A percentile compares a stretch with the other conserved stretches of the same genome.
Conservation (phyloP, 2,797 vertebrate species). For the Pseudocheirus occidentalis region DNA sequence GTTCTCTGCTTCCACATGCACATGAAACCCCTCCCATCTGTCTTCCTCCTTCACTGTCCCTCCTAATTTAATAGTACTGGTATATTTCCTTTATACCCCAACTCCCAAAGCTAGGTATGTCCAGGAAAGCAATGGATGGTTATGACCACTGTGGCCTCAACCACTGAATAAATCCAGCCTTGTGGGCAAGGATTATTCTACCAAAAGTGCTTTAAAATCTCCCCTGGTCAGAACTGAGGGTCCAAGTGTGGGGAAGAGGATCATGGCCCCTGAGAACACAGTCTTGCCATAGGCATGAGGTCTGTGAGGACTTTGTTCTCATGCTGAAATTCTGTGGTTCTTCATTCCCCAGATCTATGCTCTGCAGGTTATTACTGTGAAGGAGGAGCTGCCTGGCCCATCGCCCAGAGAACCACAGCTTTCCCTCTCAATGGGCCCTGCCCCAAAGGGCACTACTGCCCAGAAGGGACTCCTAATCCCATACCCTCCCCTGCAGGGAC, state of each 20-base stretch:
- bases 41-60: neutral
- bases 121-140: neutral
- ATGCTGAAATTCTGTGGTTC: neutral
- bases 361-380: conserved; percentile 91
- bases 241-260: neutral
- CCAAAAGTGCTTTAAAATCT: neutral
- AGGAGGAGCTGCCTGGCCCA: conserved; percentile 86
- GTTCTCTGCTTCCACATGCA: neutral
- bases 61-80: neutral
- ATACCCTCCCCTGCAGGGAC: conserved; percentile 91
- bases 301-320: neutral
- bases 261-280: accelerated
- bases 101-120: neutral
- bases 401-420: conserved; percentile 81
- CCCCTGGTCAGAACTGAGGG: neutral
- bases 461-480: conserved; percentile 86
- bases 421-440: conserved; percentile 90
- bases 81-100: neutral
- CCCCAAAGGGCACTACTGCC: conserved; percentile 91
- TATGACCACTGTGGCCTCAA: neutral
- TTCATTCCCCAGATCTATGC: conserved; percentile 86
- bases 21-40: neutral
- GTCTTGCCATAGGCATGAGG: neutral
- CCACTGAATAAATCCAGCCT: neutral
- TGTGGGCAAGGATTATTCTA: neutral